These are phyloP conservation scores for Holothuria leucospilota DNA, from an alignment of 53 echinoderm and acorn worm species.

Conservation along the genomic window DNA sequence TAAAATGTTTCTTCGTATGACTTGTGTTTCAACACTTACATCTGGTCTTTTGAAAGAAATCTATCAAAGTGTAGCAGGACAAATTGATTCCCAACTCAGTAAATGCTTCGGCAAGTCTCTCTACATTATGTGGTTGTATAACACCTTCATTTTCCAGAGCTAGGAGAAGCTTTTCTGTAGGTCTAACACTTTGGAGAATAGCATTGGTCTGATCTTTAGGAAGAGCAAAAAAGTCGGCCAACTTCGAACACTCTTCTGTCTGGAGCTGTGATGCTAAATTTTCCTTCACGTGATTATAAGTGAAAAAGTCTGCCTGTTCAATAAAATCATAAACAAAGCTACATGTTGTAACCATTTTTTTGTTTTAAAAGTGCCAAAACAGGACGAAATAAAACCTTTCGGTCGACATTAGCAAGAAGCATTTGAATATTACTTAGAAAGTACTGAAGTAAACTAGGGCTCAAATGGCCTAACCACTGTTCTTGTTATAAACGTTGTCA, in stretches of 20 bases:
- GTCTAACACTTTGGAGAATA: background rate
- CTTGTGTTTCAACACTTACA: background rate
- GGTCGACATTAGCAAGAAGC: no score
- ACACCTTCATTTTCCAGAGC: background rate
- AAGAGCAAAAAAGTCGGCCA: background rate
- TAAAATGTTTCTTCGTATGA: no score
- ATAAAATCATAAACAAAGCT: no score
- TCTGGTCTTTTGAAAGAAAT: background rate
- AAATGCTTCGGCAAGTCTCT: background rate
- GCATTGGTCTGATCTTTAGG: background rate
- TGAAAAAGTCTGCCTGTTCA: no score
- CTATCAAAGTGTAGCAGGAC: background rate
- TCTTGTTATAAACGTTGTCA: no score
- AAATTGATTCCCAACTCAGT: background rate
- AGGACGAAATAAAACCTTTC: no score
- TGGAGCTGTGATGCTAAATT: background rate
- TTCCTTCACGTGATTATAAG: no score
- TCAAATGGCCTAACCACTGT: no score
- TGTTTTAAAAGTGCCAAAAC: no score
- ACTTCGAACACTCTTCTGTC: background rate
- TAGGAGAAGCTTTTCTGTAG: background rate
- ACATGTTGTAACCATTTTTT: no score
- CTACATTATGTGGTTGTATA: background rate
- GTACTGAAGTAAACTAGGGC: no score
- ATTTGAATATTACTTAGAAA: no score